phyloP scores from a whole-genome alignment of 1,140 invertebrate species.

The Megathymus violae region DNA sequence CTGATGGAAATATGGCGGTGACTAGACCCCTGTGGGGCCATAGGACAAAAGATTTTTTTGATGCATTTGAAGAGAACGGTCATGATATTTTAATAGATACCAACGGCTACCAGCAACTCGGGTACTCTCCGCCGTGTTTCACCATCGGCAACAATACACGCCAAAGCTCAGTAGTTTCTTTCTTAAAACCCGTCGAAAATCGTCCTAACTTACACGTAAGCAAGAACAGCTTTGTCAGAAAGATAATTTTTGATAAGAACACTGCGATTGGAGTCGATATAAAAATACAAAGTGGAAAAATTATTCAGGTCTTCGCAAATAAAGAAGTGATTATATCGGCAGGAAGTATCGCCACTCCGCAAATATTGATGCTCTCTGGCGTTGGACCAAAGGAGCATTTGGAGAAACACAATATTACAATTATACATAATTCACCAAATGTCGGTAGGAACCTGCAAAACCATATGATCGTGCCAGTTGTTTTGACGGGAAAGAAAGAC shows the following conservation, averaged over 20 bases:
- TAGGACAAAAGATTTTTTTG: constrained; percentile 84
- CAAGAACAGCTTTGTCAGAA: constrained; percentile 89
- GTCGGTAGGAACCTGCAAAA: constrained; percentile 90
- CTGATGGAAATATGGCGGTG: constrained; percentile 44
- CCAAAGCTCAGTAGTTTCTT: constrained; percentile 94
- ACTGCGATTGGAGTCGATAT: constrained; percentile 76
- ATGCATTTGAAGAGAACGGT: constrained; percentile 92
- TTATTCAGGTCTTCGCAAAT: constrained; percentile 46
- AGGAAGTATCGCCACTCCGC: constrained; percentile 81
- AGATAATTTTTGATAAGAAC: constrained; percentile 86
- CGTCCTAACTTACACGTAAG: constrained; percentile 90
- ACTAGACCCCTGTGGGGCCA: constrained; percentile 90
- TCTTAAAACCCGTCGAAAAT: constrained; percentile 89
- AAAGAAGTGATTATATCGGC: constrained; percentile 84
- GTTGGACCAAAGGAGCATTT: constrained; percentile 73
- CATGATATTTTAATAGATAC: constrained; percentile 91
- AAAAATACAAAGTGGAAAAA: constrained; percentile 61
- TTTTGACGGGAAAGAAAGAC: too few species aligned
- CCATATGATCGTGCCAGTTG: constrained; percentile 88
- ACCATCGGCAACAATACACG: constrained; percentile 91
- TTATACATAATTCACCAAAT: constrained; percentile 80
- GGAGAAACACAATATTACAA: constrained; percentile 68
- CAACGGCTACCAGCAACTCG: constrained; percentile 90
- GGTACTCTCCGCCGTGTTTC: constrained; percentile 92
- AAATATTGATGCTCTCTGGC: constrained; percentile 76